These are phyloP conservation scores for Hipposideros larvatus DNA, from an alignment of 2,797 vertebrate genomes.

Conservation along the genomic window DNA sequence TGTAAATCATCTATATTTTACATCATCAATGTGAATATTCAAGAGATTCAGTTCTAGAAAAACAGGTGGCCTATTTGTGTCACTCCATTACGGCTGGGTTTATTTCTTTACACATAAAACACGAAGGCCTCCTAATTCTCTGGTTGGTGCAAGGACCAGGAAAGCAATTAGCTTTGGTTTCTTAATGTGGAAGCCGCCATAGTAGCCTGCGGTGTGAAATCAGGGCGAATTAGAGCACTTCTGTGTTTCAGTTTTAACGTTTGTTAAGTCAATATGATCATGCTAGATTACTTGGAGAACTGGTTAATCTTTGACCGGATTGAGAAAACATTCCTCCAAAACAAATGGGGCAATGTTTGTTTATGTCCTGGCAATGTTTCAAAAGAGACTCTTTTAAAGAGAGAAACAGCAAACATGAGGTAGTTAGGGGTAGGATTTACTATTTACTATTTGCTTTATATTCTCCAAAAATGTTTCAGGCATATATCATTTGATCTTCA, in stretches of 20 bases:
- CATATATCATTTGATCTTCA: background rate
- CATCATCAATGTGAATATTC: conserved; percentile 34
- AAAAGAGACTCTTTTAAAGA: background rate
- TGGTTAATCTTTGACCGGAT: background rate
- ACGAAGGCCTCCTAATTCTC: background rate
- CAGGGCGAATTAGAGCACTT: background rate
- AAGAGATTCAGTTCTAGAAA: background rate
- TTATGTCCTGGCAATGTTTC: background rate
- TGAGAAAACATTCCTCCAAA: background rate
- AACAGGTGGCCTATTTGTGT: background rate
- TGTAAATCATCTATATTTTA: conserved; percentile 9
- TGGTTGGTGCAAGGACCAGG: background rate
- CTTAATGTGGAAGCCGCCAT: background rate
- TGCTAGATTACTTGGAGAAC: background rate
- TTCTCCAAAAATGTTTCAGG: background rate
- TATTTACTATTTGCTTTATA: background rate
- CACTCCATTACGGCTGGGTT: background rate
- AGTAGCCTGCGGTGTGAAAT: background rate
- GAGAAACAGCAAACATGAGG: background rate
- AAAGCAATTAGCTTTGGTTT: background rate
- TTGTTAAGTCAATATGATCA: conserved; percentile 11
- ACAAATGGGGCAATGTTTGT: background rate
- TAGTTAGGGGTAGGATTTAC: background rate
- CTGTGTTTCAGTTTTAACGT: background rate
- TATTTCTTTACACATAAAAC: background rate